A percentile compares a stretch with the other conserved stretches of the same genome.
These are phyloP conservation scores for Myrmophylax atrothorax DNA, from an alignment of 2,113 vertebrate genomes.

Conservation along the genomic window DNA sequence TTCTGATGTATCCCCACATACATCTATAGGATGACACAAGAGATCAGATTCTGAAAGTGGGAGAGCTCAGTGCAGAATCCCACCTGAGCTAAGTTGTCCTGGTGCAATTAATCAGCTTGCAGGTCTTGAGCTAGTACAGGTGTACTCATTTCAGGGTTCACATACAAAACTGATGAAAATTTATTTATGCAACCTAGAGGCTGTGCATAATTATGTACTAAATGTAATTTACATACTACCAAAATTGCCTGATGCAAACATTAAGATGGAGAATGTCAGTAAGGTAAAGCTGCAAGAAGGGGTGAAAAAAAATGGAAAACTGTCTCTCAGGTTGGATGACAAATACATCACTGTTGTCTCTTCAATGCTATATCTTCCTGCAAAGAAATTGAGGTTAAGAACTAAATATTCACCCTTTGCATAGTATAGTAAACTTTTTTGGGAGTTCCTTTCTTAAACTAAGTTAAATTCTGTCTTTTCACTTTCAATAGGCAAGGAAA, in stretches of 20 bases:
- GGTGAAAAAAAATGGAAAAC: not conserved
- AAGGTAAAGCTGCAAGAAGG: not conserved
- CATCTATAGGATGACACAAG: too few species aligned
- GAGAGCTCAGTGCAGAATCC: not conserved
- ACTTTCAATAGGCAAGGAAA: not conserved
- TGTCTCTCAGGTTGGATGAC: not conserved
- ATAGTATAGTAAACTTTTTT: not conserved
- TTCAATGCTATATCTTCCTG: not conserved
- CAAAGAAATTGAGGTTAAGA: not conserved
- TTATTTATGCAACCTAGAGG: not conserved
- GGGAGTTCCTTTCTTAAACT: not conserved
- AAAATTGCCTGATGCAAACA: not conserved
- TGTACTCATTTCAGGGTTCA: slow-evolving; percentile 17
- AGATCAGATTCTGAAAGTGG: not conserved
- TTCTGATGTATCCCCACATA: not conserved
- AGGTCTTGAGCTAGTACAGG: slow-evolving; percentile 16
- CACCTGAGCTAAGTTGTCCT: not conserved
- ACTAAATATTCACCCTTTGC: not conserved
- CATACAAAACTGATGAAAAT: not conserved
- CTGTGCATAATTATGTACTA: not conserved
- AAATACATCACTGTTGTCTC: not conserved
- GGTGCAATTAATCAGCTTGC: not conserved
- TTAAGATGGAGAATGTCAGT: not conserved
- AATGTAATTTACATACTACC: slow-evolving; percentile 10
- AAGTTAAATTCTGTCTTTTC: not conserved